These are phyloP conservation scores for Panthera leo DNA, from an alignment of 2,113 vertebrate species.

Conservation along the genomic window DNA sequence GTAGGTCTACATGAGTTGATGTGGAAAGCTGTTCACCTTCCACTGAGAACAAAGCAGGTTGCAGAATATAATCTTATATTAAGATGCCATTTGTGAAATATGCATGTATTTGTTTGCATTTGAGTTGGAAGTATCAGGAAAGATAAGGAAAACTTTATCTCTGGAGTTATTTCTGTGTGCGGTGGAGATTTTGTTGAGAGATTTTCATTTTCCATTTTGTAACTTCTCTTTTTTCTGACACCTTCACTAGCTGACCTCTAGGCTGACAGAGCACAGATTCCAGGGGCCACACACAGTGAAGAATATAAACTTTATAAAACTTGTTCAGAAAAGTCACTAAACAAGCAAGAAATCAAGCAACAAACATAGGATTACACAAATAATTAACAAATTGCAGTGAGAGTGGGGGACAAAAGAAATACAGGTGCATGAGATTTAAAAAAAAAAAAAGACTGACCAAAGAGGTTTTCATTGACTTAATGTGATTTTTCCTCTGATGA, in stretches of 20 bases:
- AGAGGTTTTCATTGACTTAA: neutral
- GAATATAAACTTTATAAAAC: neutral
- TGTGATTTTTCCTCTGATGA: neutral
- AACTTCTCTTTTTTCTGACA: neutral
- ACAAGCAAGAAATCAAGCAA: neutral
- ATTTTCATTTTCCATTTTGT: conserved; percentile 4
- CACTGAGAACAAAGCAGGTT: neutral
- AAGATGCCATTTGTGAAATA: neutral
- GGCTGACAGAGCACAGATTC: neutral
- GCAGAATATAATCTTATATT: neutral
- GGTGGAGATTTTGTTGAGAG: neutral
- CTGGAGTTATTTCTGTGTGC: neutral
- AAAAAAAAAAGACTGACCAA: neutral
- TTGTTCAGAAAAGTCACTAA: neutral
- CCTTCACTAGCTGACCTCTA: neutral
- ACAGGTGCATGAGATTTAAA: neutral
- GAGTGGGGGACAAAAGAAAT: neutral
- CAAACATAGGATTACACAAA: neutral
- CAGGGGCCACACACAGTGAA: neutral
- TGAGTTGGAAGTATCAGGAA: neutral
- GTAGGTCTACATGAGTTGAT: neutral
- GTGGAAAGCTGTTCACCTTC: neutral
- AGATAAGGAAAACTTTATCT: neutral
- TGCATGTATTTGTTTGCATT: neutral
- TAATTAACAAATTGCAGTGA: neutral